Conservation (phyloP, 2,113 vertebrate genomes). For the Eulemur rufifrons region DNA sequence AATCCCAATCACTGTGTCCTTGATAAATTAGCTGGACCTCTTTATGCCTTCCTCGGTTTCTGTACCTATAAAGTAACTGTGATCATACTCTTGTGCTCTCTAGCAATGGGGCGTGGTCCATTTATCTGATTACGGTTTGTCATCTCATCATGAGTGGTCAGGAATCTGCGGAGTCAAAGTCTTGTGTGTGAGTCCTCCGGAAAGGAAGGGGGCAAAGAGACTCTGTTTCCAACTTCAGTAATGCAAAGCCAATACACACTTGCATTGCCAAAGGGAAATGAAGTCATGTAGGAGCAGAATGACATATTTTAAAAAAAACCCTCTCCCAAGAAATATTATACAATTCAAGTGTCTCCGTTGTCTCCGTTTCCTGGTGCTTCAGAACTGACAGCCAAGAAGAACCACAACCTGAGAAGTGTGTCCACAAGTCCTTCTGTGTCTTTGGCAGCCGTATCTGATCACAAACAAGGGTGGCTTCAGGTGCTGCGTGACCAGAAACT, state of each 20-base stretch:
- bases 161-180: neutral
- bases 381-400: neutral
- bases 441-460: rapidly evolving
- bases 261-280: neutral
- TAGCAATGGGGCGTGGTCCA: neutral
- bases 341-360: neutral
- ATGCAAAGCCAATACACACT: neutral
- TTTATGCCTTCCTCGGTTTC: neutral
- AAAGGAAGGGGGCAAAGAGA: neutral
- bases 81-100: neutral
- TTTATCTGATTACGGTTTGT: neutral
- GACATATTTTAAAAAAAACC: neutral
- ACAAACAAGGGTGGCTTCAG: neutral
- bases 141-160: neutral
- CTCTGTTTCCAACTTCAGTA: neutral
- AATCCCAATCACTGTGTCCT: neutral
- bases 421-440: neutral
- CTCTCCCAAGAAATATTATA: neutral
- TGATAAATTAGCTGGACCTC: neutral
- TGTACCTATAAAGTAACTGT: neutral
- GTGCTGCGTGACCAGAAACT: neutral
- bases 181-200: neutral
- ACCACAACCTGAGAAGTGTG: neutral
- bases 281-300: neutral
- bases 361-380: neutral